Evolutionary conservation across 2,888 invertebrate species (phyloP), one percentile per base, ranked within the genome.

Genomic region (Leptothorax acervorum): DNA sequence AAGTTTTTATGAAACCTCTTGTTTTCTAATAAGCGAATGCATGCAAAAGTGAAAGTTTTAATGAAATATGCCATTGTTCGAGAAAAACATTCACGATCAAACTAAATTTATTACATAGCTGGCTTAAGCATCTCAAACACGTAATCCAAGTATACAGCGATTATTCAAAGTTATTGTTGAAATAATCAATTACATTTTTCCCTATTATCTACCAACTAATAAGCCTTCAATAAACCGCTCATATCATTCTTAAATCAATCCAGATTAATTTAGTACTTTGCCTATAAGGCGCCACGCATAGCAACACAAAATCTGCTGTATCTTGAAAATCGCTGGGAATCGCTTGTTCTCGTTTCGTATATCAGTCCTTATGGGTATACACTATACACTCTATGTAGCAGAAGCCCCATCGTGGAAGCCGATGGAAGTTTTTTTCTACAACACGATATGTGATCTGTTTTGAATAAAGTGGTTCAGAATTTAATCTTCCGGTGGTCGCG

Each of bases 101-200:
- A 65, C 42, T 65, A 11, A 39, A 11, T 18, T 42, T 42, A 65
- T 65, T 11, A 23, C 4, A 42, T 65, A 65, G 39, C 9, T 65
- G 12, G 4, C 4, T 42, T 42, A 65, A 65, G 5, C 23, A 42
- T 23, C 28, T 65, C n/a, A 11, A 65, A 39, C 1, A 39, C 12
- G 12, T 65, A 65, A 65, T 39, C 35, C 63, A n/a, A 63, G 39
- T 39, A 63, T n/a, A 39, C 3, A n/a, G 18, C 9, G 9, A 63
- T 63, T 39, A 39, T 39, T 63, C 3, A n/a, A 63, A 63, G 6
- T 63, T 63, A 63, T 39, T 35, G n/a, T 63, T 63, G 3, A 63
- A 8, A 1, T 35, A 0, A 35, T 39, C 3, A 63, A 63, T 63
- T 39, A 39, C 18, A 39, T 63, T 39, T 63, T 63, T 63, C 9